Base-by-base conservation (phyloP, 2,797 vertebrate genomes). In the Rhadinocentrus ornatus region DNA sequence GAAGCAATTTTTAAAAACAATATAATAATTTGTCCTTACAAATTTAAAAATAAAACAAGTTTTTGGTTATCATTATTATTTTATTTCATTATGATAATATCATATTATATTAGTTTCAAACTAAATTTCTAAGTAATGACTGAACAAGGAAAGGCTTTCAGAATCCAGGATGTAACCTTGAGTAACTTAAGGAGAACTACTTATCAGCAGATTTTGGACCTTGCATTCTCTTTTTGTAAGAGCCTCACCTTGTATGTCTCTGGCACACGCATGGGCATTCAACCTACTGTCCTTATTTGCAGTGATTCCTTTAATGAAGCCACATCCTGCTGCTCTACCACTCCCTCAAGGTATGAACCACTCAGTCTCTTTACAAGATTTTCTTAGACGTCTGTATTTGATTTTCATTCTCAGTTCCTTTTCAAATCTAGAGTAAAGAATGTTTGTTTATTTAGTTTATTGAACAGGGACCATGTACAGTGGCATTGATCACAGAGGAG, bases 191-290 rank as follows among this genome's bases (percentile, higher is more conserved):
- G 73, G 70, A 66, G 66, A 20, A 46, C 9, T 6, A 66, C 82
- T 94, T 94, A 94, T 95, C 94, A 91, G 86, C 67, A 35, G 76
- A 27, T 37, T 64, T 66, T 90, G 92, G 82, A 94, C 93, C 80
- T 94, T 94, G 93, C 55, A 52, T 93, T 80, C n/a, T 56, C 29
- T 67, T 69, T 55, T 69, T 70, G 46, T 32, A 26, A 75, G 77
- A 84, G 84, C 83, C 83, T 88, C n/a, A 4, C 78, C 78, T 78
- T 44, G 79, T n/a, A 15, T 68, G 63, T 85, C 68, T 71, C 56
- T 27, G 48, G 34, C 63, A 69, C 64, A 66, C 62, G 73, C 58
- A 74, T 34, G 59, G 61, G 71, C 71, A 66, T 70, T 86, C 70
- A 59, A 18, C 34, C 70, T 66, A 50, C 74, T 75, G 60, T 78